Base-by-base conservation (phyloP, 1,140 invertebrate species). In the Caenorhabditis briggsae region DNA sequence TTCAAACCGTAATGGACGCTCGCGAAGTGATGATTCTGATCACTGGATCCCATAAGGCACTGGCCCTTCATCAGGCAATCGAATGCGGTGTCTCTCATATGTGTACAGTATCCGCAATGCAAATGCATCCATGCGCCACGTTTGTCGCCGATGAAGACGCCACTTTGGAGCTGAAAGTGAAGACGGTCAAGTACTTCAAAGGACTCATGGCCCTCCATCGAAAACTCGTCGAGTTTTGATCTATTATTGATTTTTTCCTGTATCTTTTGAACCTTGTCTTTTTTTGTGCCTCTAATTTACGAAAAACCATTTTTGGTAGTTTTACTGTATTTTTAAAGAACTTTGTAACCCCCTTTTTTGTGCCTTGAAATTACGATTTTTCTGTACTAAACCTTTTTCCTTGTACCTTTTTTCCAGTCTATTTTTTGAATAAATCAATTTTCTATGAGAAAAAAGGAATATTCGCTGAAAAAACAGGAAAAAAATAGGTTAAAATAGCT, bases 121-220 rank as follows among this genome's bases (percentile, higher is more conserved):
- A 99, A 93, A 96, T 96, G 93, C 97, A 98, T 93, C 95, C 95
- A 56, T 95, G 95, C 89, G 95, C 96, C 7, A 94, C 99, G 23
- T 97, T 99, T 93, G 94, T 99, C 70, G 98, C 97, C 92, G 98
- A 99, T 93, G 97, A 99, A 94, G 96, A 97, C 93, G 97, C 98
- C 58, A 99, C 98, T 9, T 93, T 97, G 83, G 98, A 99, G 93
- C 94, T 99, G 85, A 87, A 87, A 56, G 86, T 99, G 23, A 98
- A 98, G 94, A 99, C 98, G 88, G 97, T 99, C 86, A 99, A 98
- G 94, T 99, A 99, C 93, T 99, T 99, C 93, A 98, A 99, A 95
- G 96, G 89, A 23, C 56, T 89, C 16, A 89, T 89, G 88, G 48
- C 55, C 12, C 82, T 41, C 20, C 89, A 89, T 46, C n/a, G 88